These are phyloP conservation scores for Actinernus sp. DNA, from an alignment of 92 coral and sea anemone genomes.

Conservation along the genomic window DNA sequence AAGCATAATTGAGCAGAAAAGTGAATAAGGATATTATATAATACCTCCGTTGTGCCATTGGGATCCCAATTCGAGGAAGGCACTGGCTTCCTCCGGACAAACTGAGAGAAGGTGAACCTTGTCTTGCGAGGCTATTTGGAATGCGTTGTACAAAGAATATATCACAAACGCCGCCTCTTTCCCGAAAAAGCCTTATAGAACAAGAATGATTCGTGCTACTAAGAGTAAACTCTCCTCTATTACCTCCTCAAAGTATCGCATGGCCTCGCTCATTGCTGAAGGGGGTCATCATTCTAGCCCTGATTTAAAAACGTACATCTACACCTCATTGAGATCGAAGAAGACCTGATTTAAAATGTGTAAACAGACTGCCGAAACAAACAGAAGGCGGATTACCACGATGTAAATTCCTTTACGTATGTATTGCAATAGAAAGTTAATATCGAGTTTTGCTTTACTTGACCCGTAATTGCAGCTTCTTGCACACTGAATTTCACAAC, in stretches of 20 bases:
- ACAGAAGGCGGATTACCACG: conserved; percentile 61
- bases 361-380: conserved; percentile 56
- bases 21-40: too few relatives aligned
- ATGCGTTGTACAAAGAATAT: conserved; percentile 30
- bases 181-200: not conserved
- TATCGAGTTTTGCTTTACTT: not conserved
- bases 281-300: too few relatives aligned
- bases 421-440: conserved; percentile 1
- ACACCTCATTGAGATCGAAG: too few relatives aligned
- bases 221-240: not conserved
- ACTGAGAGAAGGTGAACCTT: not conserved
- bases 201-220: not conserved
- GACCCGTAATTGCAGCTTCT: not conserved
- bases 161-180: conserved; percentile 32
- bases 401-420: conserved; percentile 22
- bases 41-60: too few relatives aligned
- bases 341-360: conserved; percentile 18
- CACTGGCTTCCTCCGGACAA: not conserved
- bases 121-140: conserved; percentile 21
- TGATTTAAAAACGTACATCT: too few relatives aligned
- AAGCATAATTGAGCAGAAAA: too few relatives aligned
- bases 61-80: conserved; percentile 2
- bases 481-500: not conserved
- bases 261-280: too few relatives aligned
- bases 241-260: not conserved